Conservation (phyloP, 2,797 vertebrate genomes). For the Megalops cyprinoides region DNA sequence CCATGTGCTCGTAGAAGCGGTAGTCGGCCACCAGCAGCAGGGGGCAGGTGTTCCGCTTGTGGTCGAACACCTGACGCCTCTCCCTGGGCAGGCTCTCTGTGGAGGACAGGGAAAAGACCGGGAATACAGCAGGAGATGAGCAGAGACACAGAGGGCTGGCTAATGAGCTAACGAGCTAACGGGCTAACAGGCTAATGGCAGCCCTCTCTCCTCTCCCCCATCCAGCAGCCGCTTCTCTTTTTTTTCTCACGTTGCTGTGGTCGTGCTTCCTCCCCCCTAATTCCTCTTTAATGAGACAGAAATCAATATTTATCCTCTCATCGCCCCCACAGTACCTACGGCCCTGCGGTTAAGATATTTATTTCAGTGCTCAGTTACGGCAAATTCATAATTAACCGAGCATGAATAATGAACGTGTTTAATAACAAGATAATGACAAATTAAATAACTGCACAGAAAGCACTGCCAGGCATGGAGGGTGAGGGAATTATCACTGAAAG, state of each 20-base stretch:
- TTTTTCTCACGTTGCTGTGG: not conserved
- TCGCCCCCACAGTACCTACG: not conserved
- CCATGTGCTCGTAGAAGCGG: constrained; percentile 93
- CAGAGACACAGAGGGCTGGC: no score
- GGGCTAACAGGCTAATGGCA: no score
- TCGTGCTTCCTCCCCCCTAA: not conserved
- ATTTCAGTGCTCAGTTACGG: constrained; percentile 22
- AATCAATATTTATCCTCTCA: constrained; percentile 1
- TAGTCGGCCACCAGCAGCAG: constrained; percentile 95
- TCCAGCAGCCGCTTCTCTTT: not conserved
- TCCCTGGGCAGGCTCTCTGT: constrained; percentile 74
- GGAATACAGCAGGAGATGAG: no score
- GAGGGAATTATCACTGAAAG: not conserved
- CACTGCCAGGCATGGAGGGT: not conserved
- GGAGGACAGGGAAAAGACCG: constrained; percentile 6
- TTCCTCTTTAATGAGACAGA: constrained; percentile 11
- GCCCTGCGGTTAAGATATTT: constrained; percentile 9
- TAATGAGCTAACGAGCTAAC: no score
- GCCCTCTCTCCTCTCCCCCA: not conserved
- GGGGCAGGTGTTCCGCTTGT: constrained; percentile 88
- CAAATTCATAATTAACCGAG: constrained; percentile 37
- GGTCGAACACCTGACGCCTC: constrained; percentile 74
- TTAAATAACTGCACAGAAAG: not conserved
- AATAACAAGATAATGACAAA: constrained; percentile 21
- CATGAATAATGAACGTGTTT: constrained; percentile 39